A percentile compares a stretch with the other conserved stretches of the same genome.
These are phyloP conservation scores for Drosophila seguyi DNA, from an alignment of 1,140 invertebrate genomes.

Conservation along the genomic window DNA sequence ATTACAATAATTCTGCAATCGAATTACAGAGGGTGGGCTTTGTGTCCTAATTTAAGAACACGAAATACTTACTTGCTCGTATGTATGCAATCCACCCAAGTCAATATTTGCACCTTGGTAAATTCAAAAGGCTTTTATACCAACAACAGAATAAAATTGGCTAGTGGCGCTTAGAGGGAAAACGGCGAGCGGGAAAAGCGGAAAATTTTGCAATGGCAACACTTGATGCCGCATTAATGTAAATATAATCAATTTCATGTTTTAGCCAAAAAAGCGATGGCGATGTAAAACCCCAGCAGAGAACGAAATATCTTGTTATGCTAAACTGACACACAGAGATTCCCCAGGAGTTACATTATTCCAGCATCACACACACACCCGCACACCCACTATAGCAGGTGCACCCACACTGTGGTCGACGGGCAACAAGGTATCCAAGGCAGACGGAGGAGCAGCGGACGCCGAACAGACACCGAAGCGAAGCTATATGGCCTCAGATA, in stretches of 20 bases:
- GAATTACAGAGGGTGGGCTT: no score
- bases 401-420: conserved; percentile 41
- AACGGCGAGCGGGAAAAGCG: conserved; percentile 20
- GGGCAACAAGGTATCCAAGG: conserved; percentile 66
- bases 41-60: conserved; percentile 22
- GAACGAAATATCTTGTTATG: conserved; percentile 83
- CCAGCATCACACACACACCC: conserved; percentile 25
- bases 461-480: conserved; percentile 65
- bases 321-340: conserved; percentile 84
- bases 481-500: conserved; percentile 21
- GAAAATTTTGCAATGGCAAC: conserved; percentile 73
- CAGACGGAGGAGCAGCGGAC: conserved; percentile 54
- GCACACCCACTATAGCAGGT: not conserved
- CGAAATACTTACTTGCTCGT: not conserved
- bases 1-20: not conserved
- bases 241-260: conserved; percentile 84
- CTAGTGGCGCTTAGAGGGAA: conserved; percentile 6
- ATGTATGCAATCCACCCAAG: conserved; percentile 55
- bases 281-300: conserved; percentile 43
- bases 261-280: conserved; percentile 72
- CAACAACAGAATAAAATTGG: conserved; percentile 43
- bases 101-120: conserved; percentile 76
- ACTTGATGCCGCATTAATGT: conserved; percentile 81
- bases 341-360: conserved; percentile 82
- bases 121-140: conserved; percentile 69